Evolutionary conservation across 2,113 vertebrate genomes (phyloP).

Genomic region (Picathartes gymnocephalus): DNA sequence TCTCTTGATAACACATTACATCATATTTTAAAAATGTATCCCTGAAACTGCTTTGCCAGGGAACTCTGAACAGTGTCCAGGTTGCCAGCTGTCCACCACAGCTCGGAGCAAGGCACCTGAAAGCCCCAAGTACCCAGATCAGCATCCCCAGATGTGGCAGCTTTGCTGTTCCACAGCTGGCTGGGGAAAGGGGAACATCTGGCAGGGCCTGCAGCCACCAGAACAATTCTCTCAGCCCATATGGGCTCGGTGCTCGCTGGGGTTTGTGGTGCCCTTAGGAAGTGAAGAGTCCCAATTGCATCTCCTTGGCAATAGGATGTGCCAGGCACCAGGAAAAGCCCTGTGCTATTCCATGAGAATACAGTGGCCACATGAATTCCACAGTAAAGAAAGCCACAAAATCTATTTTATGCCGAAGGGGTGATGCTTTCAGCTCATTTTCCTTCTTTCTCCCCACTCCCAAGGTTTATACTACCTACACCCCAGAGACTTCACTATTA

Average conservation of each 20-base stretch:
- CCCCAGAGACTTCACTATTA: background rate
- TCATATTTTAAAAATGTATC: background rate
- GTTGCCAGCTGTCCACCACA: background rate
- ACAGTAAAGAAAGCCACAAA: background rate
- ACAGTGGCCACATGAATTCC: background rate
- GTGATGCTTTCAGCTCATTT: conserved; percentile 1
- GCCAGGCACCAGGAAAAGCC: background rate
- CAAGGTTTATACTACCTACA: background rate
- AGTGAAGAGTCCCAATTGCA: background rate
- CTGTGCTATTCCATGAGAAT: conserved; percentile 7
- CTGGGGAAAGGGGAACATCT: background rate
- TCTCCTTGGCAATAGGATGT: background rate
- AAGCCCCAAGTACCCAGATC: background rate
- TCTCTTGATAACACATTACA: background rate
- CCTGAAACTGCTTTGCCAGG: background rate
- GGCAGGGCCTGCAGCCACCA: background rate
- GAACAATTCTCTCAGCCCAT: background rate
- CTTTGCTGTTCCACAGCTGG: background rate
- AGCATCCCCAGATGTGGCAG: background rate
- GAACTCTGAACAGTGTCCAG: background rate
- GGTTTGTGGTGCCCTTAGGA: background rate
- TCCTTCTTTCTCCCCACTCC: background rate
- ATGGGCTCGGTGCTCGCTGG: background rate
- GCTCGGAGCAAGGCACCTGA: background rate
- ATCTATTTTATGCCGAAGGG: background rate